Percentiles rank a stretch among this genome's conserved stretches.
These are phyloP conservation scores for Polypedilum vanderplanki DNA, from an alignment of 1,140 invertebrate genomes.

Conservation along the genomic window DNA sequence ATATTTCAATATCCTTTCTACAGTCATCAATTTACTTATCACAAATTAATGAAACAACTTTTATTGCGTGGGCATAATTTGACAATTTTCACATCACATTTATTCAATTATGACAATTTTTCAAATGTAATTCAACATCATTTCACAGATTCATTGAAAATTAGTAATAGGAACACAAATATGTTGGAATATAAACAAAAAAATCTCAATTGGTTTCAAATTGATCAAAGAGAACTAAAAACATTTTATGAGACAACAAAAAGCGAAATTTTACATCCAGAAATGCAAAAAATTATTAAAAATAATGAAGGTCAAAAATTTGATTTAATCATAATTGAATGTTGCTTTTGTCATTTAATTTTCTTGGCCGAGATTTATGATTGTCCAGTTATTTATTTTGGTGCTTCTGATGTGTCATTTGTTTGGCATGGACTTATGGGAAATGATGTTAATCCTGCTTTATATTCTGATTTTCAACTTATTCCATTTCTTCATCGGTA, in stretches of 20 bases:
- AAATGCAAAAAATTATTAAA: neutral
- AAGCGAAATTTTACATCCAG: neutral
- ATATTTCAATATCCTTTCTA: neutral
- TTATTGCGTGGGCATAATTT: neutral
- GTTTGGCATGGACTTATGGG: neutral
- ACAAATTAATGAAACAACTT: neutral
- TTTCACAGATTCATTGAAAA: neutral
- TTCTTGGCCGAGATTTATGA: neutral
- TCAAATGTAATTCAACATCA: neutral
- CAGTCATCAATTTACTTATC: neutral
- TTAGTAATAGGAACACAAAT: neutral
- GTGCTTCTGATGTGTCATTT: neutral
- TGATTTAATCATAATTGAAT: neutral
- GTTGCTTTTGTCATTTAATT: neutral
- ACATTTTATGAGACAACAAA: neutral
- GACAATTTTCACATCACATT: conserved; percentile 12
- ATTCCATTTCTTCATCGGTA: neutral
- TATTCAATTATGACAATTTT: neutral
- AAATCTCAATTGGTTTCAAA: neutral
- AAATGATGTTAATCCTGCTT: neutral
- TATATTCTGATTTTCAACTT: neutral
- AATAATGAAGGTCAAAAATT: neutral
- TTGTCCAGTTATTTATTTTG: neutral
- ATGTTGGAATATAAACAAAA: neutral
- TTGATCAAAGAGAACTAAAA: neutral